A percentile compares a stretch with the other conserved stretches of the same genome.
Evolutionary conservation across 2,888 invertebrate species (phyloP).

Genomic region (Aplocera efformata): DNA sequence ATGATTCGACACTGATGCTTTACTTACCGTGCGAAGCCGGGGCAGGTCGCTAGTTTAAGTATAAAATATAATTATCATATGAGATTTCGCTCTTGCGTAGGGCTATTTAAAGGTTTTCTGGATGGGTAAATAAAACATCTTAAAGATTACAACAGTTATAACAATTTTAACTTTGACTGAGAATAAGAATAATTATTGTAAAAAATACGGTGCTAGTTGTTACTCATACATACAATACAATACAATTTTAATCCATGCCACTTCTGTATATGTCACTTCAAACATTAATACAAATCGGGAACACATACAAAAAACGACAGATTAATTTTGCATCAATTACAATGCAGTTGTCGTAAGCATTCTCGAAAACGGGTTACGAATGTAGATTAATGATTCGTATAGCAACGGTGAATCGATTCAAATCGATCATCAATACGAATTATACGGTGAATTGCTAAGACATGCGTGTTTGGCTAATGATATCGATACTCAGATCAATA

Average conservation of each 20-base stretch:
- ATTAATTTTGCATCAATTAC: slow-evolving; percentile 41
- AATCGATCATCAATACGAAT: slow-evolving; percentile 69
- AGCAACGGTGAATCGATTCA: slow-evolving; percentile 39
- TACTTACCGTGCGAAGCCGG: too few species aligned
- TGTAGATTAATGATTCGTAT: slow-evolving; percentile 41
- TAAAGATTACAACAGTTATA: too few species aligned
- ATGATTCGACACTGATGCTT: too few species aligned
- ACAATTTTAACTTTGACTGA: too few species aligned
- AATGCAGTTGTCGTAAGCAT: slow-evolving; percentile 26
- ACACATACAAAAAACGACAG: slow-evolving; percentile 6
- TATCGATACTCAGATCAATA: slow-evolving; percentile 9
- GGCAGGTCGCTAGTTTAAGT: too few species aligned
- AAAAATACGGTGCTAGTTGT: too few species aligned
- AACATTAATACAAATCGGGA: slow-evolving; percentile 2
- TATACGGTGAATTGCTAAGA: slow-evolving; percentile 56
- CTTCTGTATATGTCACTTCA: not conserved
- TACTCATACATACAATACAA: too few species aligned
- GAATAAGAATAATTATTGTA: too few species aligned
- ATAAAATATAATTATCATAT: too few species aligned
- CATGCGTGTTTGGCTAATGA: slow-evolving; percentile 27
- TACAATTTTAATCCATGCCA: not conserved
- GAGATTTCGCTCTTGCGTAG: too few species aligned
- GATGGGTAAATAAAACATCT: too few species aligned
- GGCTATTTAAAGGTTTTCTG: too few species aligned
- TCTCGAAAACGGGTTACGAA: slow-evolving; percentile 38